phyloP scores from a whole-genome alignment of 2,113 vertebrate species.

The Saimiri boliviensis region DNA sequence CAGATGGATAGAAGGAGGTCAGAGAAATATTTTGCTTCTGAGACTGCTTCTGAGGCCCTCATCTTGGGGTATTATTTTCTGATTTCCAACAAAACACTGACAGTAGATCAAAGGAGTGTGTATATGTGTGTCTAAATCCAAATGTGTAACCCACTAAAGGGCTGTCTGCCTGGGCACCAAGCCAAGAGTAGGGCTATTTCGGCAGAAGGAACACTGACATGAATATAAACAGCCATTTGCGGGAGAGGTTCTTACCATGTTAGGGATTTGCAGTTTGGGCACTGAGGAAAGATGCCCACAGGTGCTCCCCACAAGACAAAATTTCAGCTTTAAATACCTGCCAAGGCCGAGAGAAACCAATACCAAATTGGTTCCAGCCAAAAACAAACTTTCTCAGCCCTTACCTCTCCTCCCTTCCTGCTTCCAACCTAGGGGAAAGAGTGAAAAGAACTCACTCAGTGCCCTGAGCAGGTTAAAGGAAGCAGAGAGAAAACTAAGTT shows the following conservation, averaged over 20 bases:
- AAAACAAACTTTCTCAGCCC: not conserved
- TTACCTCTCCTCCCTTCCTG: not conserved
- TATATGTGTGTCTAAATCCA: not conserved
- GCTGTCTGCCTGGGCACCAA: not conserved
- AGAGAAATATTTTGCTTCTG: not conserved
- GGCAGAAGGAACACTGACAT: not conserved
- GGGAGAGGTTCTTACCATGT: not conserved
- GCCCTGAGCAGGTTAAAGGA: not conserved
- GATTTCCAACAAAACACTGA: not conserved
- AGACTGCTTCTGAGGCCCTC: not conserved
- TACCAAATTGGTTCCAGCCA: not conserved
- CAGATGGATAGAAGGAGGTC: not conserved
- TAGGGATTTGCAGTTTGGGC: not conserved
- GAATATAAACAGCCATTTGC: not conserved
- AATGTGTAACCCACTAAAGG: not conserved
- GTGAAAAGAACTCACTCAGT: fast-evolving
- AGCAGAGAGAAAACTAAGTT: not conserved
- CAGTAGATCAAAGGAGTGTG: not conserved
- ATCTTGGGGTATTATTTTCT: not conserved
- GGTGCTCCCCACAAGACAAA: not conserved
- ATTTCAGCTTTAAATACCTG: not conserved
- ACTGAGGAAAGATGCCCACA: not conserved
- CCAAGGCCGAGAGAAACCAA: not conserved
- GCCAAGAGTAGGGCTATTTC: not conserved
- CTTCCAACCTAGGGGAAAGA: not conserved